Base-by-base conservation (phyloP, 2,797 vertebrate species). In the Malacoctenus gilli region DNA sequence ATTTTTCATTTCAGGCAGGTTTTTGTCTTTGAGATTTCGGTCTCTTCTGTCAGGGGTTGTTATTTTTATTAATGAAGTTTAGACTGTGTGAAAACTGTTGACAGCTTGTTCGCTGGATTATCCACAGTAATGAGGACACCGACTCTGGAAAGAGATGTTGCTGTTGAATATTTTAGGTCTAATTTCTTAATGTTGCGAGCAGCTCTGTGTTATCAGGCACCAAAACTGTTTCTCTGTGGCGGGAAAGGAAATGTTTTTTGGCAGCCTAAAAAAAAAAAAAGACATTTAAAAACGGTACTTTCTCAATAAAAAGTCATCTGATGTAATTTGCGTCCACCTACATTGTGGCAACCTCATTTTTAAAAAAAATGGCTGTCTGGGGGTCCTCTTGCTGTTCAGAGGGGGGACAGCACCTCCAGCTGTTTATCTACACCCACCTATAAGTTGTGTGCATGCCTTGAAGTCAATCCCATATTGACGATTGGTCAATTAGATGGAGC, bases 401-500 rank as follows among this genome's bases (percentile, higher is more conserved):
- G 67, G 46, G 39, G 54, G 38, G 36, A 59, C 20, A 14, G 43
- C 1, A n/a, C 59, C 61, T 51, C 32, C 8, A 32, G 51, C 36
- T 38, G 43, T 40, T 50, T 40, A 39, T 59, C 43, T 39, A 36
- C 53, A 31, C 19, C 18, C 49, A 30, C 39, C 20, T 36, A 48
- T 23, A 42, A 7, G 30, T 3, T 55, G 42, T 37, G 35, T 21
- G 42, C 4, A 8, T 28, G 1, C 18, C 35, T 61, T 39, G 18
- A 9, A 40, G 57, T 40, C 34, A 15, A 18, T 48, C 40, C 58
- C 41, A 50, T 68, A 73, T 69, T 71, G 73, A 70, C 57, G 61
- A 70, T 59, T 52, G 53, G 66, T 76, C 62, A 80, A 19, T 75
- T 63, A 66, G 71, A 67, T 75, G 54, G 43, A 63, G 55, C 19